Percentiles rank a stretch among this genome's conserved stretches.
Conservation (phyloP, 1,140 invertebrate species). For the Carcinoscorpius rotundicauda region DNA sequence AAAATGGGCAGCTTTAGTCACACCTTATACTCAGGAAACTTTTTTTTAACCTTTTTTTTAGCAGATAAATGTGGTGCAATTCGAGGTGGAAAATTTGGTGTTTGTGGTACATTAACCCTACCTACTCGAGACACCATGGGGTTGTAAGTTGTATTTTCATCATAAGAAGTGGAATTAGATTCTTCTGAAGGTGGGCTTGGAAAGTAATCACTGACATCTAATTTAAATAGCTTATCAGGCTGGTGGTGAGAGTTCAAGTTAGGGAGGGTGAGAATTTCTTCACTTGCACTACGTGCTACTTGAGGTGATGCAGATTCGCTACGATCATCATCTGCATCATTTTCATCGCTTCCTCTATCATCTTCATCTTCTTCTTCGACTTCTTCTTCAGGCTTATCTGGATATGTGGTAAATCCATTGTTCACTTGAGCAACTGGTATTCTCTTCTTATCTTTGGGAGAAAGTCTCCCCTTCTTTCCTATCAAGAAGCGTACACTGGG, state of each 20-base stretch:
- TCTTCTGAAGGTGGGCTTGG: slow-evolving; percentile 24
- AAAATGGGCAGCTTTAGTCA: not conserved
- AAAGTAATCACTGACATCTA: slow-evolving; percentile 23
- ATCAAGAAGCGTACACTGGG: no score
- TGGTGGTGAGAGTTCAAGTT: slow-evolving; percentile 20
- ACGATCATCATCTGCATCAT: slow-evolving; percentile 11
- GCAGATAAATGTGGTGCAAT: slow-evolving; percentile 15
- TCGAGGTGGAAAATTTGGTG: slow-evolving; percentile 14
- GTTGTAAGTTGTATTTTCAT: slow-evolving; percentile 19
- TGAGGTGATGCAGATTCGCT: slow-evolving; percentile 68
- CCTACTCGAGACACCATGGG: slow-evolving; percentile 3
- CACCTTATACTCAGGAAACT: slow-evolving; percentile 23
- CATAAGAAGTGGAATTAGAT: slow-evolving; percentile 20
- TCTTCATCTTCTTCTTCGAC: slow-evolving; percentile 11
- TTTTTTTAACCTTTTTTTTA: slow-evolving; percentile 19
- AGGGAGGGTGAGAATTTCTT: slow-evolving; percentile 54
- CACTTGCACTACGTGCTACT: slow-evolving; percentile 81
- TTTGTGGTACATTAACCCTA: not conserved
- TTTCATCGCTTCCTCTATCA: slow-evolving; percentile 9
- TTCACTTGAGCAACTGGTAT: no score
- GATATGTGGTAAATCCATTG: not conserved
- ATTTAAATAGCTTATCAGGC: slow-evolving; percentile 21
- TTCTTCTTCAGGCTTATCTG: not conserved
- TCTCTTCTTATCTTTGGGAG: no score
- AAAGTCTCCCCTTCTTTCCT: no score